Conservation (phyloP, 2,888 invertebrate genomes). For the Syrphus vitripennis region DNA sequence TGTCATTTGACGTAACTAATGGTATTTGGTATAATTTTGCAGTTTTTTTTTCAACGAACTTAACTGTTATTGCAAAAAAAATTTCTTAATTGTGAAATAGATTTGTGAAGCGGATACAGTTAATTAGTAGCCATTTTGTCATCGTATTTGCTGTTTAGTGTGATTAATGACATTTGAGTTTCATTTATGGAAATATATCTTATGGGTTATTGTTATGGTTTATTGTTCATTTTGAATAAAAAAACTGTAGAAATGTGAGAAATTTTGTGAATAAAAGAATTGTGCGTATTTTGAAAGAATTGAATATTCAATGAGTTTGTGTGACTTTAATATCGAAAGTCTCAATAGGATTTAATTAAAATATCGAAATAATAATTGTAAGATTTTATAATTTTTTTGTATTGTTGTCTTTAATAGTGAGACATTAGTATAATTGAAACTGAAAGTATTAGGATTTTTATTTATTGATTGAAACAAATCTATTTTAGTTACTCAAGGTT, state of each 20-base stretch:
- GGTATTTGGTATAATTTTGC: not conserved
- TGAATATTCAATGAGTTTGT: constrained; percentile 13
- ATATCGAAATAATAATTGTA: not conserved
- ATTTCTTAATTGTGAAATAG: not conserved
- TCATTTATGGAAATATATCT: constrained; percentile 14
- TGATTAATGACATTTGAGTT: constrained; percentile 23
- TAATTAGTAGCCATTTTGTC: constrained; percentile 25
- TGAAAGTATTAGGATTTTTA: not conserved
- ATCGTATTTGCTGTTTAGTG: not conserved
- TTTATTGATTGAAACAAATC: not conserved
- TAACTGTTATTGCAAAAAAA: not conserved
- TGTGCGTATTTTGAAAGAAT: constrained; percentile 2
- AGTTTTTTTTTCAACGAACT: not conserved
- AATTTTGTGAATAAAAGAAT: not conserved
- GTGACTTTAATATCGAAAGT: not conserved
- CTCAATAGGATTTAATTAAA: not conserved
- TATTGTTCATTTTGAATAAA: no score
- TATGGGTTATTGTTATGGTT: not conserved
- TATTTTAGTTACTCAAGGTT: no score
- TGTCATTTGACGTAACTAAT: constrained; percentile 18
- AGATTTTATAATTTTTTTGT: not conserved
- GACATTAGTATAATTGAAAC: not conserved
- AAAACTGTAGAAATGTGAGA: not conserved
- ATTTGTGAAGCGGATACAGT: constrained; percentile 47
- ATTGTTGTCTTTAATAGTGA: not conserved